phyloP scores from a whole-genome alignment of 1,140 invertebrate species.

The Eubasilissa regina region DNA sequence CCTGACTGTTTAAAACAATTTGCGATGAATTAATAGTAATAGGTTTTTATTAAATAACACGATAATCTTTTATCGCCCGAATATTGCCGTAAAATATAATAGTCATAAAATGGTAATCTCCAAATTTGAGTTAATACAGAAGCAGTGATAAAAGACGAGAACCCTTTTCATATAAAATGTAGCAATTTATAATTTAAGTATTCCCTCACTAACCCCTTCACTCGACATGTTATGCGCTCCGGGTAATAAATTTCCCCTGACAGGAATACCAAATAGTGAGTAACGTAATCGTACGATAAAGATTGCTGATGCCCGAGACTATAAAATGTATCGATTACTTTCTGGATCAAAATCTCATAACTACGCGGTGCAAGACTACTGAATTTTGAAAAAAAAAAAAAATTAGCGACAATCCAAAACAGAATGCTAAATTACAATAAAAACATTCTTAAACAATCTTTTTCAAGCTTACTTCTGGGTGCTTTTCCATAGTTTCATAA shows the following conservation, averaged over 20 bases:
- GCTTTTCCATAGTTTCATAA: no score
- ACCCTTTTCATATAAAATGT: conserved; percentile 33
- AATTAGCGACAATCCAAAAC: no score
- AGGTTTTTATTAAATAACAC: neutral
- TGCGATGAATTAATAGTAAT: neutral
- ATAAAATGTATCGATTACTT: no score
- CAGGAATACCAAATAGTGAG: conserved; percentile 37
- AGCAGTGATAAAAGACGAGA: conserved; percentile 27
- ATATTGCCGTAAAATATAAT: conserved; percentile 15
- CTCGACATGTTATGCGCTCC: conserved; percentile 36
- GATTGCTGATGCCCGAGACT: neutral
- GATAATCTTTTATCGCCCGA: conserved; percentile 22
- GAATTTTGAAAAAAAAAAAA: no score
- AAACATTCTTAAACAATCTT: no score
- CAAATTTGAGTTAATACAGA: conserved; percentile 19
- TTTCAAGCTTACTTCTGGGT: no score
- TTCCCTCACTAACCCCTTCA: conserved; percentile 4
- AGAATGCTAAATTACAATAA: no score
- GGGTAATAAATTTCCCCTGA: conserved; percentile 38
- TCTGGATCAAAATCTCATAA: no score
- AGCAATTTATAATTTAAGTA: conserved; percentile 41
- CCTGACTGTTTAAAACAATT: neutral
- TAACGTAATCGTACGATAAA: conserved; percentile 33
- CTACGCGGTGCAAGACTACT: no score
- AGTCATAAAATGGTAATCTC: conserved; percentile 24